These are phyloP conservation scores for Nicator chloris DNA, from an alignment of 2,113 vertebrate species.

Conservation along the genomic window DNA sequence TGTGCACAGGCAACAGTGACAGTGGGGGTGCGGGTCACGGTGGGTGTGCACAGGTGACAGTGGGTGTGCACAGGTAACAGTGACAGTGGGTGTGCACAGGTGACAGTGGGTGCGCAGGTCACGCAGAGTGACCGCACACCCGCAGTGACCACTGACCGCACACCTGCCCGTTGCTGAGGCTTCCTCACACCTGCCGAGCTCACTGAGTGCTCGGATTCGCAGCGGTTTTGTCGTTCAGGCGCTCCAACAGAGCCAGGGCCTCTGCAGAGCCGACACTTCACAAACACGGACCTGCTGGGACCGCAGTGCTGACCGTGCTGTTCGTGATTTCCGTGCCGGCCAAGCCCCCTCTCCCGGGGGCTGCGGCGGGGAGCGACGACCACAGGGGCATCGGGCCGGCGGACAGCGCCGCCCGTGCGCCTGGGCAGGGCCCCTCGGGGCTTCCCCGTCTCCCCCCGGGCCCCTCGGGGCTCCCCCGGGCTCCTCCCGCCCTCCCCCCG, in stretches of 20 bases:
- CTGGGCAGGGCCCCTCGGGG: too few relatives aligned
- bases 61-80: too few relatives aligned
- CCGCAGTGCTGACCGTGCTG: rapidly evolving
- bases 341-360: background rate
- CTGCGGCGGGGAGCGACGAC: background rate
- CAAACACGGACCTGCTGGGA: background rate
- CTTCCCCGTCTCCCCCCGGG: too few relatives aligned
- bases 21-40: background rate
- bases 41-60: too few relatives aligned
- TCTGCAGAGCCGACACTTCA: background rate
- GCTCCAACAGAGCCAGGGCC: background rate
- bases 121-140: background rate
- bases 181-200: background rate
- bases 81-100: background rate
- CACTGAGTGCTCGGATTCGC: background rate
- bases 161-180: background rate
- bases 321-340: too few relatives aligned
- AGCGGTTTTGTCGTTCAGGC: background rate
- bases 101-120: background rate
- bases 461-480: background rate
- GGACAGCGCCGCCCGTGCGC: background rate
- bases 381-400: too few relatives aligned
- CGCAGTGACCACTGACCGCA: background rate
- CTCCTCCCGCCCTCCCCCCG: background rate
- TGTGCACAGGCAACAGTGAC: background rate